phyloP scores from a whole-genome alignment of 2,888 invertebrate species.

The Ormia ochracea region DNA sequence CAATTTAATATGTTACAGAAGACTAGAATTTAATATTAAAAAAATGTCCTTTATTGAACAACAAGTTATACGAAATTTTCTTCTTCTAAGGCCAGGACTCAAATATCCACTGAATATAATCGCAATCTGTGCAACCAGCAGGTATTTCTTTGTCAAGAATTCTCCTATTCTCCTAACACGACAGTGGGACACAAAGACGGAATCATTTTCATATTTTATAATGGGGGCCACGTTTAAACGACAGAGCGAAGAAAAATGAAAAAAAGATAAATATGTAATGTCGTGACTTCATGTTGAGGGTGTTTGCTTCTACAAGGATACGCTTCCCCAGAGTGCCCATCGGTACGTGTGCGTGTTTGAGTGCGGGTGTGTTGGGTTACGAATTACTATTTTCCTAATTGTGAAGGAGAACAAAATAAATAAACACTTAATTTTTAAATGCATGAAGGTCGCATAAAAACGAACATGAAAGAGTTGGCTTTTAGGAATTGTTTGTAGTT shows the following conservation, averaged over 20 bases:
- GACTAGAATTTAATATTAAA: neutral
- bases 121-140: neutral
- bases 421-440: constrained; percentile 39
- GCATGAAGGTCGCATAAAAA: constrained; percentile 50
- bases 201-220: neutral
- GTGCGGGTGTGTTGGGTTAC: neutral
- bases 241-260: constrained; percentile 3
- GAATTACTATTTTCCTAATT: constrained; percentile 18
- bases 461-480: constrained; percentile 12
- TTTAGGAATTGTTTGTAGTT: constrained; percentile 1
- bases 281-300: constrained; percentile 11
- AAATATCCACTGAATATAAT: neutral
- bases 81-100: neutral
- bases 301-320: neutral
- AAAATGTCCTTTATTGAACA: neutral
- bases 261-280: no score
- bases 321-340: neutral
- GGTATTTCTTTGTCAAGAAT: neutral
- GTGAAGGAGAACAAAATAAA: constrained; percentile 2
- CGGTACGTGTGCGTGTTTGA: neutral
- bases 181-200: neutral
- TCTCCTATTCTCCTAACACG: neutral
- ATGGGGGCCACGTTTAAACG: neutral
- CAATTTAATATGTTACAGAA: neutral
- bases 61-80: neutral